Percentiles rank a stretch among this genome's conserved stretches.
Conservation (phyloP, 2,888 invertebrate genomes). For the Chymomyza caudatula region DNA sequence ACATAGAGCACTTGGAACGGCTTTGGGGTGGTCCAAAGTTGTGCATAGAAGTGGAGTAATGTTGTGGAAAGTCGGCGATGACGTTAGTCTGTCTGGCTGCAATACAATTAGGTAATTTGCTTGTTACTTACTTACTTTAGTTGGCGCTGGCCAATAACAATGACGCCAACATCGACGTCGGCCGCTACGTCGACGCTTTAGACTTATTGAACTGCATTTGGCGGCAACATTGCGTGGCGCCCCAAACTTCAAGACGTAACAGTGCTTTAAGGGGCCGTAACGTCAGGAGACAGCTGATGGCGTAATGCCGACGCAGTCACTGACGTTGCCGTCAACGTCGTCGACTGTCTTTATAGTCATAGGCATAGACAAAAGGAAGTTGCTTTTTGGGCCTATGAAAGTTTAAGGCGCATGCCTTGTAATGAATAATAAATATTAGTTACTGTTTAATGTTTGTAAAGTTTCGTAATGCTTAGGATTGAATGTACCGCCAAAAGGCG, state of each 20-base stretch:
- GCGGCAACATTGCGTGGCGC: constrained; percentile 48
- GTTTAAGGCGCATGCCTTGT: not conserved
- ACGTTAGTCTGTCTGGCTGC: constrained; percentile 33
- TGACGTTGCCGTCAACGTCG: no score
- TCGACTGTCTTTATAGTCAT: not conserved
- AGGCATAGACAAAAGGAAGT: constrained; percentile 18
- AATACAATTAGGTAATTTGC: constrained; percentile 73
- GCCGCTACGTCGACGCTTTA: not conserved
- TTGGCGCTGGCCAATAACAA: constrained; percentile 22
- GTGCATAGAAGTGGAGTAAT: constrained; percentile 53
- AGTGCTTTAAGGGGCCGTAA: not conserved
- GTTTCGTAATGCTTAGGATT: not conserved
- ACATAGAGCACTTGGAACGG: constrained; percentile 36
- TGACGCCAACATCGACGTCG: not conserved
- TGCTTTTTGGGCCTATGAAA: not conserved
- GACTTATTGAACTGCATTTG: constrained; percentile 56
- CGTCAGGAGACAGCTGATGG: constrained; percentile 4
- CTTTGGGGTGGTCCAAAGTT: constrained; percentile 8
- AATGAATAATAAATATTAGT: not conserved
- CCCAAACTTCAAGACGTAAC: not conserved
- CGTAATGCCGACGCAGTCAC: constrained; percentile 8
- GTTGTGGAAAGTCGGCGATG: constrained; percentile 44
- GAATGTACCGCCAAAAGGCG: not conserved
- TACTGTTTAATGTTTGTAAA: not conserved
- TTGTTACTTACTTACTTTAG: constrained; percentile 52